Percentiles rank a stretch among this genome's conserved stretches.
phyloP scores from a whole-genome alignment of 2,888 invertebrate species.

The Ochropacha duplaris region DNA sequence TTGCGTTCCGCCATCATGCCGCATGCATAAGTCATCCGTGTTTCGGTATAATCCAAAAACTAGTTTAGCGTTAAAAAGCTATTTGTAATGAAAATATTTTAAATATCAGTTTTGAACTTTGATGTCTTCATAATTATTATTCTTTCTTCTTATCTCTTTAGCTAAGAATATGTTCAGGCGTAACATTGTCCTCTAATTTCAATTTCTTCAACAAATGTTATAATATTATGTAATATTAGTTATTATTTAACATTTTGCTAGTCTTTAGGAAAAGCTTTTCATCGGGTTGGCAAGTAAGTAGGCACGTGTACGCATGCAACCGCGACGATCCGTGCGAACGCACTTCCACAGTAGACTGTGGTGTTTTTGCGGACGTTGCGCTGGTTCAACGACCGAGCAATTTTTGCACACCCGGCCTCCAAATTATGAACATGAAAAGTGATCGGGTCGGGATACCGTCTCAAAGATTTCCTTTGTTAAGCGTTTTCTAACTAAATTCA shows the following conservation, averaged over 20 bases:
- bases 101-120: background rate
- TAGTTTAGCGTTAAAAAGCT: background rate
- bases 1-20: conserved; percentile 62
- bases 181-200: too few species aligned
- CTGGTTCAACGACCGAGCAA: conserved; percentile 61
- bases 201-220: too few species aligned
- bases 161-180: too few species aligned
- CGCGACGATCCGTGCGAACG: conserved; percentile 49
- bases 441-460: conserved; percentile 6
- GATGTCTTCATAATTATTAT: too few species aligned
- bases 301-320: conserved; percentile 32
- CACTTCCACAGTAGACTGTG: conserved; percentile 65
- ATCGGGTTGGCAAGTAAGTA: conserved; percentile 7
- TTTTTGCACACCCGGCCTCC: conserved; percentile 61
- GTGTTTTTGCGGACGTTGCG: conserved; percentile 54
- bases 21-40: conserved; percentile 15
- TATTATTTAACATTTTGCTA: background rate
- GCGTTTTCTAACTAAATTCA: background rate
- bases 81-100: background rate
- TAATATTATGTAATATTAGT: background rate
- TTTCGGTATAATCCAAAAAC: background rate
- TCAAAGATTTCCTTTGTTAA: background rate
- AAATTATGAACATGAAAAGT: conserved; percentile 41
- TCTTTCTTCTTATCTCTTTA: too few species aligned
- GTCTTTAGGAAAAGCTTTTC: background rate